Base-by-base conservation (phyloP, 2,888 invertebrate genomes). In the Pecten maximus region DNA sequence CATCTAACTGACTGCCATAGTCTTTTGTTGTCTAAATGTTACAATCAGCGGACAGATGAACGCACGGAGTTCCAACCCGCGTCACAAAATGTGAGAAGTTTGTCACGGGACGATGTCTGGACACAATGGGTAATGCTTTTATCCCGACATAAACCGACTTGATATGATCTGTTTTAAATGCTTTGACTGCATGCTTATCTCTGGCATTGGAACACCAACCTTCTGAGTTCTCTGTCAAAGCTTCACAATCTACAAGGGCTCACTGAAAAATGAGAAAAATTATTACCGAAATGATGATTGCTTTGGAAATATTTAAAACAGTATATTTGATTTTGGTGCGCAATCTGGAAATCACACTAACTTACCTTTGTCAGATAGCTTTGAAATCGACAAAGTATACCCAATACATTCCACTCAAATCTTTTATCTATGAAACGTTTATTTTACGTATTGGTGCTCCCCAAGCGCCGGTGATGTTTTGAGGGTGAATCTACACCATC, bases 211-310 rank as follows among this genome's bases (percentile, higher is more conserved):
- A 8, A 74, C 74, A 74, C 74, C 28, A 74, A 15, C 74, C 74
- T 74, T 74, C 74, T 74, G 28, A 74, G 74, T 74, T 35, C 35
- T 74, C 74, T 74, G 74, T 74, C 74, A 74, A 35, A 23, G 35
- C 74, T 74, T 74, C 74, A 35, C 74, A 74, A 74, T 74, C 74
- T 74, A 74, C 74, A 74, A 74, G 28, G 74, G 35, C 74, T 74
- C 74, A 35, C 74, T 74, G 74, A 74, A 74, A 74, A 74, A 74
- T 74, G 74, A 23, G 74, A 74, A 74, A 54, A 74, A 74, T 74
- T 74, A 74, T 74, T 74, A 74, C 74, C 74, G 35, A 74, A 74
- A 35, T 74, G 74, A 74, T 74, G 74, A 74, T 28, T 74, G 74
- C 74, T 74, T 74, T 74, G 74, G 35, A 35, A 28, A 74, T 74